Evolutionary conservation across 2,113 vertebrate species (phyloP).

Genomic region (Apeltes quadracus): DNA sequence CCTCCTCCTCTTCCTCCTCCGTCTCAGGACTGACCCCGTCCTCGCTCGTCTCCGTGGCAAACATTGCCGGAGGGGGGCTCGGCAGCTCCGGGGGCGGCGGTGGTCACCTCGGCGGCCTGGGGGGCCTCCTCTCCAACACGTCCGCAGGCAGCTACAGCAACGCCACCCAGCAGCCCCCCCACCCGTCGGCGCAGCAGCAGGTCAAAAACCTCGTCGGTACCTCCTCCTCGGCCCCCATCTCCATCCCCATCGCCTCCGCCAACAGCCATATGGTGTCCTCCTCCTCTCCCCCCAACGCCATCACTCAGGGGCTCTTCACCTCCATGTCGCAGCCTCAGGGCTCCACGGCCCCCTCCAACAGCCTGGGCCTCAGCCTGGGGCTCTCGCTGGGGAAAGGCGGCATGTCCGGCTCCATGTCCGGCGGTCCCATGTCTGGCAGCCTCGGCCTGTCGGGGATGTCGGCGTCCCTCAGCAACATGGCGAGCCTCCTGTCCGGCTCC

Average conservation of each 20-base stretch:
- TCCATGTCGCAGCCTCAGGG: slow-evolving; percentile 59
- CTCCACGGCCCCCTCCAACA: slow-evolving; percentile 61
- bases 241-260: slow-evolving; percentile 49
- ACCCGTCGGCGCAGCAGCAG: slow-evolving; percentile 53
- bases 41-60: slow-evolving; percentile 78
- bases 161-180: slow-evolving; percentile 77
- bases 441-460: slow-evolving; percentile 78
- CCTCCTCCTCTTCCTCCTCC: slow-evolving; percentile 72
- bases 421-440: slow-evolving; percentile 63
- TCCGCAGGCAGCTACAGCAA: slow-evolving; percentile 79
- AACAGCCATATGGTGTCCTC: slow-evolving; percentile 58
- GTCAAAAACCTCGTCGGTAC: slow-evolving; percentile 64
- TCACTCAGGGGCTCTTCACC: slow-evolving; percentile 49
- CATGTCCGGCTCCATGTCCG: slow-evolving; percentile 35
- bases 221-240: slow-evolving; percentile 34
- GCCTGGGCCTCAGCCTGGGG: slow-evolving; percentile 70
- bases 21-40: slow-evolving; percentile 74
- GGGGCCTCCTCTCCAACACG: slow-evolving; percentile 70
- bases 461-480: slow-evolving; percentile 73
- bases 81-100: slow-evolving; percentile 45
- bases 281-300: slow-evolving; percentile 64
- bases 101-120: slow-evolving; percentile 64
- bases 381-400: slow-evolving; percentile 63
- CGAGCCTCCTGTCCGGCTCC: slow-evolving; percentile 69
- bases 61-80: slow-evolving; percentile 57